phyloP scores from a whole-genome alignment of 1,140 invertebrate genomes.

The Bombus haemorrhoidalis region DNA sequence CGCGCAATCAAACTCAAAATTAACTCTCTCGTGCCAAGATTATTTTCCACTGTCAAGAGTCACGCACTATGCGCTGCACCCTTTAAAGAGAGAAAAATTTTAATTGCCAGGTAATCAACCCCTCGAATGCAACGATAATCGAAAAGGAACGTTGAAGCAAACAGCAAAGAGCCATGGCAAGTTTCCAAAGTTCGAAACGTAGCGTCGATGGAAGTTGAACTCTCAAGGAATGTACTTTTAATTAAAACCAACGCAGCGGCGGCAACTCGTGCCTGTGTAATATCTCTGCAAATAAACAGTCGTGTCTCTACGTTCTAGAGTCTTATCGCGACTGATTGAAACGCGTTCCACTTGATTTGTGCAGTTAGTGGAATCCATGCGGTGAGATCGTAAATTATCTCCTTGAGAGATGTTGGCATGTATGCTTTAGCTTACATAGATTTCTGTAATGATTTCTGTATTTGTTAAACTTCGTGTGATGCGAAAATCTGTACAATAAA shows the following conservation, averaged over 20 bases:
- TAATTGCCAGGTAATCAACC: conserved; percentile 5
- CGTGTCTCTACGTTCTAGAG: neutral
- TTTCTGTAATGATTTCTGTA: too few species aligned
- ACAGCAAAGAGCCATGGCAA: conserved; percentile 3
- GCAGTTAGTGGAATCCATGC: neutral
- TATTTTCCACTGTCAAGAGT: neutral
- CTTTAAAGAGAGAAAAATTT: neutral
- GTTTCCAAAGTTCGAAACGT: conserved; percentile 6
- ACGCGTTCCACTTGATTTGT: conserved; percentile 4
- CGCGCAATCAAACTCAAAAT: conserved; percentile 3
- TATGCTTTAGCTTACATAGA: too few species aligned
- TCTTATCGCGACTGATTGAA: conserved; percentile 18
- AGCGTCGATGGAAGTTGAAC: neutral
- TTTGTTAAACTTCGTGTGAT: too few species aligned
- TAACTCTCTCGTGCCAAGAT: neutral
- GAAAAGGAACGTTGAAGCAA: neutral
- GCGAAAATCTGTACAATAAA: too few species aligned
- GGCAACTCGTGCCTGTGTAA: conserved; percentile 25
- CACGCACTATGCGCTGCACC: neutral
- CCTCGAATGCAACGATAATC: neutral
- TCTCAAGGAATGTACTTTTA: conserved; percentile 49
- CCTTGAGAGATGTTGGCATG: neutral
- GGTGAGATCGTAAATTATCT: neutral
- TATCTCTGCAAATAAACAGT: conserved; percentile 35
- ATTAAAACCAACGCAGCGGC: conserved; percentile 35